phyloP scores from a whole-genome alignment of 2,113 vertebrate genomes.

The Pithys albifrons region DNA sequence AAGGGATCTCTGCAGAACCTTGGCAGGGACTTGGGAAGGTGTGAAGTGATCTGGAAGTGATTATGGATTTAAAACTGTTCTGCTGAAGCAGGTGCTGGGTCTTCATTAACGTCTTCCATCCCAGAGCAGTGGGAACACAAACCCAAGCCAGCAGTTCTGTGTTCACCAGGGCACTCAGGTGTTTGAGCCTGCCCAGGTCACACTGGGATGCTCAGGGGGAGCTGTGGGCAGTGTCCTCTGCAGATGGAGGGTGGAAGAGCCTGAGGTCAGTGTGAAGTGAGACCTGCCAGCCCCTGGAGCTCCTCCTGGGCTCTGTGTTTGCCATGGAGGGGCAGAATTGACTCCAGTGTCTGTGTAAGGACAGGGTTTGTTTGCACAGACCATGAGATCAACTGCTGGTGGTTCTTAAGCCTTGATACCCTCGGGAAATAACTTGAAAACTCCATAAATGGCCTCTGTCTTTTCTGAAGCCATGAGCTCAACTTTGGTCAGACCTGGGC shows the following conservation, averaged over 20 bases:
- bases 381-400: rapidly evolving
- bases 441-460: neutral
- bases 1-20: neutral
- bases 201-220: rapidly evolving
- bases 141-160: neutral
- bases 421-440: neutral
- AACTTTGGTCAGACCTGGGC: neutral
- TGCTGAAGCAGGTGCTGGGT: neutral
- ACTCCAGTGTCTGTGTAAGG: rapidly evolving
- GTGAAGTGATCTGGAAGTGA: neutral
- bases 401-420: neutral
- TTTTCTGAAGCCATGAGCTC: neutral
- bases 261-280: rapidly evolving
- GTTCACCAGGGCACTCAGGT: rapidly evolving
- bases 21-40: neutral
- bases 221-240: rapidly evolving
- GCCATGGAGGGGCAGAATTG: neutral
- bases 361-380: neutral
- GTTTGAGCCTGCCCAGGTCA: rapidly evolving
- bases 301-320: neutral
- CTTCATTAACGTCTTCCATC: rapidly evolving
- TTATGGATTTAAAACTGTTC: neutral
- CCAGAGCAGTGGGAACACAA: neutral
- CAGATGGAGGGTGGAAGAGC: rapidly evolving
- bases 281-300: neutral